phyloP scores from a whole-genome alignment of 2,797 vertebrate genomes.

The Natrix natrix region DNA sequence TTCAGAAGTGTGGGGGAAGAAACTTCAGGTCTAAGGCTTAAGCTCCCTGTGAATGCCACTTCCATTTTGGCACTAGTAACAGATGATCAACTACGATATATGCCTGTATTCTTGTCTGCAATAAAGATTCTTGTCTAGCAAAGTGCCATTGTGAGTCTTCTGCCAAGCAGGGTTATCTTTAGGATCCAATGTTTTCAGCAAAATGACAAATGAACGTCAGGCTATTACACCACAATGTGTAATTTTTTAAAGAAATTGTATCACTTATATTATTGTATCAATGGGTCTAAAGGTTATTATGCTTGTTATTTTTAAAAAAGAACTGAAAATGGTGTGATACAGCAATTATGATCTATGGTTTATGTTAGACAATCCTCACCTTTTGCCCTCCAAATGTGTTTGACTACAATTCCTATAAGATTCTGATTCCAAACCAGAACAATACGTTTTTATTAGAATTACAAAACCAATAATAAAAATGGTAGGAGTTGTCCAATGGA shows the following conservation, averaged over 20 bases:
- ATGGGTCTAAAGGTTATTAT: neutral
- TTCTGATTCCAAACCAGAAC: neutral
- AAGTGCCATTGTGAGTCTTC: neutral
- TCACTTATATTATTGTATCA: neutral
- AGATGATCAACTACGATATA: neutral
- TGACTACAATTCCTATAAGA: neutral
- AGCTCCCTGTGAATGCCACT: neutral
- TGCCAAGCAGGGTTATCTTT: neutral
- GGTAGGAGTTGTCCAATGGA: neutral
- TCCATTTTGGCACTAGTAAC: neutral
- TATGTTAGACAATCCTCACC: neutral
- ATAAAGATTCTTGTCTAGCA: neutral
- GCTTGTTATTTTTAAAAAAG: neutral
- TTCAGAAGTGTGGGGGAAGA: neutral
- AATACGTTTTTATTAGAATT: neutral
- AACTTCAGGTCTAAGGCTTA: neutral
- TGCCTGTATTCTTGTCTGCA: neutral
- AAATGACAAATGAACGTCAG: neutral
- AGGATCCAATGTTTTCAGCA: neutral
- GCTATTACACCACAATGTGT: neutral
- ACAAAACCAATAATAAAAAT: neutral
- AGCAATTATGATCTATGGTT: neutral
- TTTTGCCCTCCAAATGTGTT: neutral
- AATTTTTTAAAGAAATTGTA: neutral
- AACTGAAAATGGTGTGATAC: neutral